Conservation (phyloP, 2,888 invertebrate genomes). For the Stomorhina lunata region DNA sequence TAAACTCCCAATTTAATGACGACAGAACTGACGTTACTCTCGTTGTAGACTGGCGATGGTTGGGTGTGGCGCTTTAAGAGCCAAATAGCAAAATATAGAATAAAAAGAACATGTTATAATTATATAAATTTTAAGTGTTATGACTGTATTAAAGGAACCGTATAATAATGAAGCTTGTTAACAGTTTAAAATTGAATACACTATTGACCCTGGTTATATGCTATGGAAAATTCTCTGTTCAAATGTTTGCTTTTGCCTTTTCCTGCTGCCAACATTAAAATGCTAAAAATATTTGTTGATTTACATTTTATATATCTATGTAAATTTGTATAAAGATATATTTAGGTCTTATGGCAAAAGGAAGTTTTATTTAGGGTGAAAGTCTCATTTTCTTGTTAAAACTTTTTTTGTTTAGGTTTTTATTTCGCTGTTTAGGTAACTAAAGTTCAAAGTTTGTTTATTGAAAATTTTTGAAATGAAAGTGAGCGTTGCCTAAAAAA, state of each 20-base stretch:
- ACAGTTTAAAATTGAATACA: constrained; percentile 42
- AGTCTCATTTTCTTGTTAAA: background rate
- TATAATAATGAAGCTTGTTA: constrained; percentile 54
- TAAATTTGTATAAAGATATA: too few relatives aligned
- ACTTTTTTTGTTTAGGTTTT: too few relatives aligned
- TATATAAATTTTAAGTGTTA: constrained; percentile 51
- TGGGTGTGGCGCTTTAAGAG: too few relatives aligned
- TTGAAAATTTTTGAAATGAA: too few relatives aligned
- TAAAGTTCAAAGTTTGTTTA: constrained; percentile 14
- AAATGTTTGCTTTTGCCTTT: background rate
- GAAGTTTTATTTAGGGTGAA: background rate
- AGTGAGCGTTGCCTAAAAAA: background rate
- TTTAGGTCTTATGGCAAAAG: too few relatives aligned
- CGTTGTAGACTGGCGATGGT: background rate
- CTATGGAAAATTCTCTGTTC: background rate
- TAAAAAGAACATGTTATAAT: constrained; percentile 36
- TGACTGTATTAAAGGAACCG: constrained; percentile 34
- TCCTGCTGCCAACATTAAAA: background rate
- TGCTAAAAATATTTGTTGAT: background rate
- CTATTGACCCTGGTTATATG: background rate
- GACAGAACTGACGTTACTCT: background rate
- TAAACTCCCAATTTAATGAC: background rate
- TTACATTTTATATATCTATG: too few relatives aligned
- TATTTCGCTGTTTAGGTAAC: background rate
- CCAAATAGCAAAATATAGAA: background rate